Evolutionary conservation across 1,140 invertebrate species (phyloP), one percentile per base, ranked within the genome.

Genomic region (Trichonephila clavata): DNA sequence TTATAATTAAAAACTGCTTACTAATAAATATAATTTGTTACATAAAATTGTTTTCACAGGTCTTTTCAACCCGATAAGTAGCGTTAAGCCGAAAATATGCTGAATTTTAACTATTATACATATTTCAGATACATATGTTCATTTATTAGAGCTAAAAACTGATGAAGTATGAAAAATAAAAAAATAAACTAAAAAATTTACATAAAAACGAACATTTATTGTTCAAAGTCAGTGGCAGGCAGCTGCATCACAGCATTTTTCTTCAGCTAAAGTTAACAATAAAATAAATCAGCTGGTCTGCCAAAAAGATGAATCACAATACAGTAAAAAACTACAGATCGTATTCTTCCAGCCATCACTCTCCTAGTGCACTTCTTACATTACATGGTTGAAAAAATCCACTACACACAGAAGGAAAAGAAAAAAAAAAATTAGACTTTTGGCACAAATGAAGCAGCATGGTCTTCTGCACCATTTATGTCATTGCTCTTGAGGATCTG

Each of bases 171-270:
- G 10, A 50, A 7, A 43, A 43, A 50, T 50, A 65, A 43, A 61
- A 27, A 60, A 81, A 81, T 77, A 71, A 71, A 71, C 83, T 60
- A 84, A 77, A 32, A 43, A 92, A 83, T 18, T 18, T 92, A 87
- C 43, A 71, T 93, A 93, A 93, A 92, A 93, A 93, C 63, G 68
- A 88, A 93, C 65, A 93, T 93, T 93, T 93, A 93, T 93, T 92
- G 61, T 92, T 93, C 84, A 93, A 93, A 87, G 32, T 63, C 43
- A 60, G 63, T 93, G 92, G 92, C 92, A 92, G 84, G 43, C 68
- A 93, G 84, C 92, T 80, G 86, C 83, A 93, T 93, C 92, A 93
- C 92, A 93, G 84, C 68, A 87, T 68, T 92, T 83, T 71, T 50
- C 24, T 57, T 92, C 43, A 43, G 24, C 91, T 92, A 65, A 84